Base-by-base conservation (phyloP, 2,113 vertebrate species). In the Perccottus glenii region DNA sequence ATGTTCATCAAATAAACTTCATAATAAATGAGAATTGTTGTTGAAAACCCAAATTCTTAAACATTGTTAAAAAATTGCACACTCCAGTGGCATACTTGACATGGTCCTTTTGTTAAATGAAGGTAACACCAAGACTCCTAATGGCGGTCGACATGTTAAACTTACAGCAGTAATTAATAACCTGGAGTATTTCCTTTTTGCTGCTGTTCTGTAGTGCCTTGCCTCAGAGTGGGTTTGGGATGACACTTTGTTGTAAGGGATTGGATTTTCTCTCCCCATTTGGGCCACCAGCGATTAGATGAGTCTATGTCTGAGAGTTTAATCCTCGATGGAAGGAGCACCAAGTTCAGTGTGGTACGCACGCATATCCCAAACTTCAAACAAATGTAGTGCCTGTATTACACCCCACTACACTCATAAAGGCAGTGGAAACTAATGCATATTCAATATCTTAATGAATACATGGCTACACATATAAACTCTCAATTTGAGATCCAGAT, bases 251-350 rank as follows among this genome's bases (percentile, higher is more conserved):
- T 63, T 67, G 59, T 69, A 58, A 65, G 68, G 62, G 80, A 81
- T 82, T 72, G 74, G 75, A 87, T 84, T 86, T 86, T 83, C 70
- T 79, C 62, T 73, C 82, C 83, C 80, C 82, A 86, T 85, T 87
- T 82, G 77, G 84, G 82, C 87, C 85, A 85, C 68, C 63, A 79
- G 82, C 86, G 87, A 88, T 90, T 87, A 87, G 87, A 90, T 84
- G 85, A 85, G 84, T 86, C 80, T 72, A 74, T 86, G 87, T 88
- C 88, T 84, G 73, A 78, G 85, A 82, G 80, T 84, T 82, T 87
- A 90, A 88, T 88, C 88, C 85, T 75, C 56, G 87, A 77, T 84
- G 81, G 80, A 87, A 87, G 83, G 78, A 85, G 76, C 73, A 77
- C 82, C 83, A 84, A 85, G 79, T 80, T 78, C 61, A 82, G 82